Evolutionary conservation across 2,888 invertebrate genomes (phyloP).

Genomic region (Mythimna impura): DNA sequence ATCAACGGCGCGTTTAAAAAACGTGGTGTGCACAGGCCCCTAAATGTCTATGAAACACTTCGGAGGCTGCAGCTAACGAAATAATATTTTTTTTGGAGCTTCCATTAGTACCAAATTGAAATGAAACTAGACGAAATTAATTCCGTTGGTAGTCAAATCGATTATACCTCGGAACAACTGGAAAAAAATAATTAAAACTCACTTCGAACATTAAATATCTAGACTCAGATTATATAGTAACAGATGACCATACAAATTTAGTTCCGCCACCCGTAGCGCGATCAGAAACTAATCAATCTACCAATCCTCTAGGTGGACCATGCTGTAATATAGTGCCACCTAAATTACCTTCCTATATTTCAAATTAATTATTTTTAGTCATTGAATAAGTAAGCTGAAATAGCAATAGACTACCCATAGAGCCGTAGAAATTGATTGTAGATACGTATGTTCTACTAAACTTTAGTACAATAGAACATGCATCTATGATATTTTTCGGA

Average conservation of each 20-base stretch:
- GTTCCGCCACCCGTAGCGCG: conserved; percentile 9
- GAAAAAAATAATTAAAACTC: neutral
- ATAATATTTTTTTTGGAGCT: neutral
- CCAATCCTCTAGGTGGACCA: neutral
- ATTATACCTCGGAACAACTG: neutral
- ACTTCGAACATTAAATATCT: neutral
- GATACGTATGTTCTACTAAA: no score
- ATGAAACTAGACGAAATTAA: neutral
- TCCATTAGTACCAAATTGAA: neutral
- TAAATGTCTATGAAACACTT: no score
- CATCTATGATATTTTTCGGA: no score
- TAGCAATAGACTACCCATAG: neutral
- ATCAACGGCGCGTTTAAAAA: no score
- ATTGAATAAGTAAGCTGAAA: neutral
- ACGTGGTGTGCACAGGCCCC: no score
- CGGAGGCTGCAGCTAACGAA: no score
- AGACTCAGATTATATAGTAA: neutral
- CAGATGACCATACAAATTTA: neutral
- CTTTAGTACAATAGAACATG: no score
- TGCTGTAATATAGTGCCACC: neutral
- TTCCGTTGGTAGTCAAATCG: neutral
- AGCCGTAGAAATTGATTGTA: no score
- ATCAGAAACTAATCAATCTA: conserved; percentile 13
- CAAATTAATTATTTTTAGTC: neutral
- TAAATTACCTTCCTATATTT: conserved; percentile 1